Evolutionary conservation across 2,113 vertebrate genomes (phyloP), one percentile per base, ranked within the genome.

Genomic region (Maccullochella peelii): DNA sequence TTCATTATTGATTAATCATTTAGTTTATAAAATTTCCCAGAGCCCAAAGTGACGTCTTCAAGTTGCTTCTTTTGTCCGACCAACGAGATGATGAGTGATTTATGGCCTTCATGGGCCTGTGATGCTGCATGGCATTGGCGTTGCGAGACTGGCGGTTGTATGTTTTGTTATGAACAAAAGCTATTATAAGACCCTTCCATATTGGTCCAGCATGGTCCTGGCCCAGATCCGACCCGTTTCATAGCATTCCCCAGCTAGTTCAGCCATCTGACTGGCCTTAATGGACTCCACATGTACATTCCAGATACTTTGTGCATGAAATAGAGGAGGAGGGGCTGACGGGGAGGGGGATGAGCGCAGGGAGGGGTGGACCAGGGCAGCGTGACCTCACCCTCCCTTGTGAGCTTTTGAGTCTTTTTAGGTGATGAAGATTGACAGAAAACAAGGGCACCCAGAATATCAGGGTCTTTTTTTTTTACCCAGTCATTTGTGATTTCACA

Each of bases 281-380:
- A 95, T 94, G 80, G 79, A 86, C 79, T 94, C 94, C 94, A 95
- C 89, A 95, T 96, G 95, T 93, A 79, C 94, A 94, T 94, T 94
- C 92, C 94, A 83, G 87, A 91, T 93, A 83, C 38, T 84, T 93
- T 79, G 73, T 77, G 81, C 81, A 86, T 86, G 89, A 90, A 86
- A 65, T 58, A 71, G 54, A 76, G 69, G 50, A 69, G 83, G 82
- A 58, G 82, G 73, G 33, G 65, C 52, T 27, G 59, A 44, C 15
- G 67, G 61, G n/a, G 38, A 23, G 54, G 8, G 15, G 63, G 62
- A 21, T 10, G 38, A n/a, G 54, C 2, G 10, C 23, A 42, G 62
- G 49, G 72, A 54, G 44, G 25, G 69, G 69, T 33, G 38, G 79
- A 44, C 52, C 67, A 23, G 71, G 79, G 66, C 15, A 50, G 55